Conservation (phyloP, 1,140 invertebrate species). For the Schmidtea mediterranea region DNA sequence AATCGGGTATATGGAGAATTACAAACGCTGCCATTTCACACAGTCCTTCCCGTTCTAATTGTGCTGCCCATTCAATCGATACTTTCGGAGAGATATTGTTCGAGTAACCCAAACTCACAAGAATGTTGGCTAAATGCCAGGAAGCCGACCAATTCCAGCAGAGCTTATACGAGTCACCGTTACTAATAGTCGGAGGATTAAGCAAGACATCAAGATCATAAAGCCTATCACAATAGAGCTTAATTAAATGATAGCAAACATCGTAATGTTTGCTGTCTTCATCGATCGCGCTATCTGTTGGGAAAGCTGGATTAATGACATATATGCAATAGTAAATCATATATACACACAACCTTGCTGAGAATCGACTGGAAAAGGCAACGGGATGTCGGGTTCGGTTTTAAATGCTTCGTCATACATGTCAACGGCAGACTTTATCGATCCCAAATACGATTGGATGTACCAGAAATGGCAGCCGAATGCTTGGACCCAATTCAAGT, state of each 20-base stretch:
- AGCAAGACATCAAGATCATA: constrained; percentile 32
- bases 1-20: constrained; percentile 37
- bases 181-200: background rate
- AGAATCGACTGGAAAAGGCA: constrained; percentile 31
- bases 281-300: no score
- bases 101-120: constrained; percentile 40
- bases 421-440: constrained; percentile 27
- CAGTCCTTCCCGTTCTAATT: constrained; percentile 47
- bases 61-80: constrained; percentile 45
- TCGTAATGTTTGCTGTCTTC: constrained; percentile 28
- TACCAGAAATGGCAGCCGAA: constrained; percentile 4
- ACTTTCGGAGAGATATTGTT: constrained; percentile 32
- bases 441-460: background rate
- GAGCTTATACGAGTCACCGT: background rate
- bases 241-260: constrained; percentile 52
- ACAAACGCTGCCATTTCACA: constrained; percentile 74
- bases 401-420: constrained; percentile 40
- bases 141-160: constrained; percentile 1
- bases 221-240: constrained; percentile 35
- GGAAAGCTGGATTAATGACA: no score
- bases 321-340: background rate
- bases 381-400: constrained; percentile 11
- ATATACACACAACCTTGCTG: constrained; percentile 30
- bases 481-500: background rate
- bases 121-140: constrained; percentile 7